Conservation (phyloP, 1,140 invertebrate genomes). For the Micrasema minimum region DNA sequence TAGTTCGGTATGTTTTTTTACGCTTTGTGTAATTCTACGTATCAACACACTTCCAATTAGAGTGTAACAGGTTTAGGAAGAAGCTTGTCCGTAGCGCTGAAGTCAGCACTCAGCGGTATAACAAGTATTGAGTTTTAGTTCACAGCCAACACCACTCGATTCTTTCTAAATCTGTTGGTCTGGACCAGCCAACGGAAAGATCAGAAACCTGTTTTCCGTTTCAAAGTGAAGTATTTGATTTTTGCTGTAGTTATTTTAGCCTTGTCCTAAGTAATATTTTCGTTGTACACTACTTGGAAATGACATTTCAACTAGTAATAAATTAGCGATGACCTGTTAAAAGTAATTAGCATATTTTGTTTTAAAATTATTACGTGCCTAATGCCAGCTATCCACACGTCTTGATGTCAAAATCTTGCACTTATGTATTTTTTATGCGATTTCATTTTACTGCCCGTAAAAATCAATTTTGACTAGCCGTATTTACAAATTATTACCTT, state of each 20-base stretch:
- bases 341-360: background rate
- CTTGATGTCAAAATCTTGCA: background rate
- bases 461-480: too few species aligned
- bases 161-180: too few species aligned
- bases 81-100: too few species aligned
- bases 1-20: constrained; percentile 12
- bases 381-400: background rate
- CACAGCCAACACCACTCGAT: too few species aligned
- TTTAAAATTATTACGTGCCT: background rate
- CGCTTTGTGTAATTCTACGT: background rate
- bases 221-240: background rate
- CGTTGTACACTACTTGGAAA: background rate
- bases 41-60: too few species aligned
- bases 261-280: constrained; percentile 7
- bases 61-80: too few species aligned
- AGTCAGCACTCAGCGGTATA: too few species aligned
- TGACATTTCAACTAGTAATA: background rate
- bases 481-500: too few species aligned
- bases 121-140: too few species aligned
- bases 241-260: background rate
- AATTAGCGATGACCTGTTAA: background rate
- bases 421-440: too few species aligned
- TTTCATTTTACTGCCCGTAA: too few species aligned
- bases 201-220: constrained; percentile 30
- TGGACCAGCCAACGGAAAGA: constrained; percentile 20